Evolutionary conservation across 2,888 invertebrate genomes (phyloP), one percentile per base, ranked within the genome.

Genomic region (Dioctria linearis): DNA sequence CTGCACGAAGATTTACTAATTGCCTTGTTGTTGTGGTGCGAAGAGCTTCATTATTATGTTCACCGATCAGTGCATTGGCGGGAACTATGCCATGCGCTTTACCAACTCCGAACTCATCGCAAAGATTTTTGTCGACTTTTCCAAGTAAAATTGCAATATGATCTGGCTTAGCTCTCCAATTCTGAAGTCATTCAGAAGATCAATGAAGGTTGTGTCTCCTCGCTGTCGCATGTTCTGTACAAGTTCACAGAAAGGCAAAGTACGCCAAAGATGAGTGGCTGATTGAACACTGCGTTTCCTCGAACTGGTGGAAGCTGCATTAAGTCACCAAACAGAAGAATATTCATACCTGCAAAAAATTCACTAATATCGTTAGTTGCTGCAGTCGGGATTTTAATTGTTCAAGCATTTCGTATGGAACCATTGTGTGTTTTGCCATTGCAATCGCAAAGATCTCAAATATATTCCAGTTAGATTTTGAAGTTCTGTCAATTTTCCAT

Each of bases 401-500:
- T 81, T 78, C 82, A 83, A 75, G 11, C 43, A 43, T 43, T 78
- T 49, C 2, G 82, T 25, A 25, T 25, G 25, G 2, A 25, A 25
- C 25, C 82, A 83, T 46, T 82, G 65, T 3, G 81, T 51, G 2
- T 81, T 5, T 78, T 59, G 69, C 83, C 82, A 82, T 51, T 76
- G 46, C n/a, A 63, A 66, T 9, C 82, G 80, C 82, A 83, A 75
- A 11, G 42, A 43, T 37, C 73, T 49, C 3, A 82, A 65, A 65
- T 76, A 65, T 6, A 75, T 78, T 5, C 83, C 82, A 63, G 81
- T 82, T 83, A 84, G 73, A 40, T 63, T 78, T 11, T 46, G 73
- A 49, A 80, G 9, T 51, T 63, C 49, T 1, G 69, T 65, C 5
- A 76, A 69, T n/a, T 5, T 37, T 49, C 83, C 83, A 80, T 82